These are phyloP conservation scores for Beaufortia kweichowensis DNA, from an alignment of 2,113 vertebrate species.

Conservation along the genomic window DNA sequence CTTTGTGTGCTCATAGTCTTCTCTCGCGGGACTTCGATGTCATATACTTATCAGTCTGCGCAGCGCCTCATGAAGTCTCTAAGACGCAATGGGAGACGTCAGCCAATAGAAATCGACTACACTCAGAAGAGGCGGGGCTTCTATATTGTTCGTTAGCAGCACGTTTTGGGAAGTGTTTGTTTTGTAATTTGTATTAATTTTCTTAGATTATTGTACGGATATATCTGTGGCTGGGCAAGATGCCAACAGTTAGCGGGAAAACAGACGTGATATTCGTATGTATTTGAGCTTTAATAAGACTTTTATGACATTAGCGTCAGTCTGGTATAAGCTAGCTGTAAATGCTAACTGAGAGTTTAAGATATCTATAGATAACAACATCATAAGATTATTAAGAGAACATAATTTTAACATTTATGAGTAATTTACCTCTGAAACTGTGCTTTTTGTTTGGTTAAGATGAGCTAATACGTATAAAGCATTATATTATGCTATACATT, in stretches of 20 bases:
- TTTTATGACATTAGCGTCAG: not conserved
- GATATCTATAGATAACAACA: not conserved
- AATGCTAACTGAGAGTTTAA: not conserved
- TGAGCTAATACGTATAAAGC: no score
- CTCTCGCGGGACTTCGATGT: no score
- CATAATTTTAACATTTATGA: not conserved
- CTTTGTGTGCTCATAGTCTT: no score
- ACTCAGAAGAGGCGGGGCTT: conserved; percentile 20
- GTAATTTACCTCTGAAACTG: not conserved
- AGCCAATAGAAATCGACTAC: conserved; percentile 44
- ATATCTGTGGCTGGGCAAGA: conserved; percentile 41
- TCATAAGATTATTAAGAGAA: not conserved
- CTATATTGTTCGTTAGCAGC: conserved; percentile 28
- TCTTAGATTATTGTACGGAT: not conserved
- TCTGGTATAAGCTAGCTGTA: not conserved
- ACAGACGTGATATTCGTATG: conserved; percentile 75
- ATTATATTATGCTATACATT: no score
- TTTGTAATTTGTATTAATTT: not conserved
- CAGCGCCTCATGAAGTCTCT: not conserved
- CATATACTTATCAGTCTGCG: not conserved
- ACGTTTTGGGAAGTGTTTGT: conserved; percentile 49
- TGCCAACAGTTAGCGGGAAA: conserved; percentile 66
- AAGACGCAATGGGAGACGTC: not conserved
- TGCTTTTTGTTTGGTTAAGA: not conserved
- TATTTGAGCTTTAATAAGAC: not conserved